A percentile compares a stretch with the other conserved stretches of the same genome.
phyloP scores from a whole-genome alignment of 2,113 vertebrate genomes.

The Cynoglossus semilaevis region DNA sequence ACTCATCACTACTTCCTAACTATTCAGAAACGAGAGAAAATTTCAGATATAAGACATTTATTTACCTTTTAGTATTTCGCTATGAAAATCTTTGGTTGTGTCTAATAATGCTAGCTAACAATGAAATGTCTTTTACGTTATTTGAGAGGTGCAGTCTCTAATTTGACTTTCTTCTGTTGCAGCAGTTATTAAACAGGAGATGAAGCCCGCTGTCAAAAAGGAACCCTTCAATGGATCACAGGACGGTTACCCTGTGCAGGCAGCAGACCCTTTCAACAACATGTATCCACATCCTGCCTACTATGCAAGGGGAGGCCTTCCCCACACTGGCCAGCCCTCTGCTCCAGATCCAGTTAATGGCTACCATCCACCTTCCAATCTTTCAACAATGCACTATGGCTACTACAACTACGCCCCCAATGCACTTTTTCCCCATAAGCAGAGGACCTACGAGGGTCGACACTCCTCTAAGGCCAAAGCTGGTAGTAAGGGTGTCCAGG shows the following conservation, averaged over 20 bases:
- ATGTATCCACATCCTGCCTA: slow-evolving; percentile 89
- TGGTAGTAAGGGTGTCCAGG: slow-evolving; percentile 58
- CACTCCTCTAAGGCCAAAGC: slow-evolving; percentile 71
- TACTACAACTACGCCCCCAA: slow-evolving; percentile 87
- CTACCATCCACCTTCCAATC: slow-evolving; percentile 83
- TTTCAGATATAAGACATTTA: too few relatives aligned
- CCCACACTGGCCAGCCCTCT: slow-evolving; percentile 83
- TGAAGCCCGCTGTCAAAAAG: slow-evolving; percentile 87
- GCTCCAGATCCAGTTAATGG: slow-evolving; percentile 81
- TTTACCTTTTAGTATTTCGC: too few relatives aligned
- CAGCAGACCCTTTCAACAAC: slow-evolving; percentile 87
- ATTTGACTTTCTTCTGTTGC: slow-evolving; percentile 24
- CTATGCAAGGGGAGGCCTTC: slow-evolving; percentile 92
- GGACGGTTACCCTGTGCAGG: slow-evolving; percentile 83
- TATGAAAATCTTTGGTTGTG: too few relatives aligned
- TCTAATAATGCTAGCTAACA: too few relatives aligned
- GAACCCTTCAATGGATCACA: slow-evolving; percentile 81
- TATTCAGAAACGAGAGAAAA: too few relatives aligned
- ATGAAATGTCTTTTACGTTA: too few relatives aligned
- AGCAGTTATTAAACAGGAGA: slow-evolving; percentile 80
- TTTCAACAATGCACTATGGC: slow-evolving; percentile 83
- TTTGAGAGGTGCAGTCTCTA: slow-evolving; percentile 4
- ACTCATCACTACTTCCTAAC: too few relatives aligned
- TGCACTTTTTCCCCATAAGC: slow-evolving; percentile 85
- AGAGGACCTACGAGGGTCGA: slow-evolving; percentile 81